A percentile compares a stretch with the other conserved stretches of the same genome.
phyloP scores from a whole-genome alignment of 2,888 invertebrate species.

The Clostera curtula region DNA sequence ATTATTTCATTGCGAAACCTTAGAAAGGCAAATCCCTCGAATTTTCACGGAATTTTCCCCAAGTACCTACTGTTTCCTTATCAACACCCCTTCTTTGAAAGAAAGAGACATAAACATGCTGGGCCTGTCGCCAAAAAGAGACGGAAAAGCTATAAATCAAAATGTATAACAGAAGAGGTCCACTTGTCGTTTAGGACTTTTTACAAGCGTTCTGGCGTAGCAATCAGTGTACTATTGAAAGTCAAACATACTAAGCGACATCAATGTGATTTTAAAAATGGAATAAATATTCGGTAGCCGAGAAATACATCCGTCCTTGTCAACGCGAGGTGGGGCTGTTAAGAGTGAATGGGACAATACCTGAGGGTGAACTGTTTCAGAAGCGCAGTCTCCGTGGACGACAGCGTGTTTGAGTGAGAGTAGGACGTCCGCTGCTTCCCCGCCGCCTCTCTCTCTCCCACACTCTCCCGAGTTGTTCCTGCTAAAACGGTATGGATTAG shows the following conservation, averaged over 20 bases:
- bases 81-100: constrained; percentile 21
- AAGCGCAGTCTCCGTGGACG: constrained; percentile 81
- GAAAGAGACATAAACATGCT: constrained; percentile 15
- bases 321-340: neutral
- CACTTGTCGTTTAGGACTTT: too few relatives aligned
- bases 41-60: constrained; percentile 24
- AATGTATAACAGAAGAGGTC: neutral
- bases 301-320: constrained; percentile 19
- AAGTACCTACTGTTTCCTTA: constrained; percentile 13
- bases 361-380: constrained; percentile 70
- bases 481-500: constrained; percentile 20
- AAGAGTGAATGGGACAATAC: constrained; percentile 47
- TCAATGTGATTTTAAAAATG: too few relatives aligned
- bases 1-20: constrained; percentile 32
- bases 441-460: constrained; percentile 70
- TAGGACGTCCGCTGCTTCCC: constrained; percentile 91
- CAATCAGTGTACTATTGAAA: too few relatives aligned
- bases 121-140: constrained; percentile 9
- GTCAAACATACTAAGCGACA: too few relatives aligned
- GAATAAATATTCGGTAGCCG: neutral
- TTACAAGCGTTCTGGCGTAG: too few relatives aligned
- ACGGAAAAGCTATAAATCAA: neutral
- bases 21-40: constrained; percentile 12
- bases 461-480: constrained; percentile 68
- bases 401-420: constrained; percentile 91